Conservation (phyloP, 1,140 invertebrate species). For the Drosophila quadrilineata region DNA sequence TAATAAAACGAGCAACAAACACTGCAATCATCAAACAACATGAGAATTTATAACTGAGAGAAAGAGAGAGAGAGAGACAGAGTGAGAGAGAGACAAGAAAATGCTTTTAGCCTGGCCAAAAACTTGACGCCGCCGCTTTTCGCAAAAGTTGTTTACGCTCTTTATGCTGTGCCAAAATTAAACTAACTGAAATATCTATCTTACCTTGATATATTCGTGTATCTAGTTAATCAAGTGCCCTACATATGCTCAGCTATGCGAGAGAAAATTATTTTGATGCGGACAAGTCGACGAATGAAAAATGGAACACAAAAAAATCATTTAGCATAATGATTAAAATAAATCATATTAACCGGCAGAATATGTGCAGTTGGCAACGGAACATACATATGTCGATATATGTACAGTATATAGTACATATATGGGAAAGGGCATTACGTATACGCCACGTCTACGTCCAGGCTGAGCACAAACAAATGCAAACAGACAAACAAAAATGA, state of each 20-base stretch:
- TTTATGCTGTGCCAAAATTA: background rate
- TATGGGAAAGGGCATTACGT: constrained; percentile 60
- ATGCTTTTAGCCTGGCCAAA: constrained; percentile 61
- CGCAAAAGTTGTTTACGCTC: constrained; percentile 2
- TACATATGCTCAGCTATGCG: constrained; percentile 18
- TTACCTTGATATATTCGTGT: constrained; percentile 1
- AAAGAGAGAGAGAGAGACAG: too few species aligned
- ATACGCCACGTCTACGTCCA: constrained; percentile 66
- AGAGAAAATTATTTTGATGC: constrained; percentile 58
- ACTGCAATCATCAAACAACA: constrained; percentile 60
- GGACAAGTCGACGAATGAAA: constrained; percentile 53
- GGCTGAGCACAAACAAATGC: constrained; percentile 68
- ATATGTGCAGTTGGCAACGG: background rate
- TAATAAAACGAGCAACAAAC: constrained; percentile 20
- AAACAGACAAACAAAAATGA: constrained; percentile 79
- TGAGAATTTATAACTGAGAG: constrained; percentile 57
- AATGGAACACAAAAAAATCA: constrained; percentile 62
- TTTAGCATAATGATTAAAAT: constrained; percentile 80
- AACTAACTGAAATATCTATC: background rate
- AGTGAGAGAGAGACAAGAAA: constrained; percentile 62
- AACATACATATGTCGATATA: constrained; percentile 12
- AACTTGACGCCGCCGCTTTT: constrained; percentile 24
- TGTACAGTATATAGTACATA: too few species aligned
- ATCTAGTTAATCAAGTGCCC: constrained; percentile 11
- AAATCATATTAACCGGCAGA: constrained; percentile 60